Evolutionary conservation across 2,888 invertebrate species (phyloP), one percentile per base, ranked within the genome.

Genomic region (Drosophila parthenogenetica): DNA sequence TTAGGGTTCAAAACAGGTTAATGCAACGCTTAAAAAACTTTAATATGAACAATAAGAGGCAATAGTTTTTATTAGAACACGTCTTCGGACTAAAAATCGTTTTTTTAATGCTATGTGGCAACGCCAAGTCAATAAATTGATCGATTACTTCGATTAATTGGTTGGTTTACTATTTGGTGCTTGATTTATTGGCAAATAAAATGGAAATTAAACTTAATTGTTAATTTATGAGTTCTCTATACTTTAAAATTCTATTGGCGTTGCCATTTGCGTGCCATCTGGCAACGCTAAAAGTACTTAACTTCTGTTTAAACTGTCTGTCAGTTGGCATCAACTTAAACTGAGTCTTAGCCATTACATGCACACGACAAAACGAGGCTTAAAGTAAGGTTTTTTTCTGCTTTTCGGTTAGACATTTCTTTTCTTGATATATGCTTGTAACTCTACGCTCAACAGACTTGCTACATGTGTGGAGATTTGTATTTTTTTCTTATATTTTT

Each of bases 401-500:
- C 19, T 35, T 29, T 42, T 29, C 29, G 29, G 7, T 29, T 8
- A 8, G 29, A 32, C 19, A 11, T 32, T 29, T 42, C 32, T 42
- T 32, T 29, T 42, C 32, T 42, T n/a, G 29, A 25, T 43, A 19
- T 13, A 43, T 43, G 19, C 13, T 43, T 22, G 19, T 13, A 43
- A 22, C 19, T 37, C 50, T 37, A 17, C 16, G 29, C 8, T 61
- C 7, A 43, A 43, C 16, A 14, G 19, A 10, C 37, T 37, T 48
- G 14, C 16, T 46, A 48, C 46, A 53, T 35, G 64, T 46, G 46
- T 58, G 63, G 16, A 32, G 19, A 35, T 13, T 35, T 29, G 29
- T 29, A 8, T 29, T 29, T 29, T 29, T 29, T 29, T 8, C 3
- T 22, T 3, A 0, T 25, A 1, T 35, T 11, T 37, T 57, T 43